Evolutionary conservation across 2,797 vertebrate species (phyloP), one percentile per base, ranked within the genome.

Genomic region (Ataeniobius toweri): DNA sequence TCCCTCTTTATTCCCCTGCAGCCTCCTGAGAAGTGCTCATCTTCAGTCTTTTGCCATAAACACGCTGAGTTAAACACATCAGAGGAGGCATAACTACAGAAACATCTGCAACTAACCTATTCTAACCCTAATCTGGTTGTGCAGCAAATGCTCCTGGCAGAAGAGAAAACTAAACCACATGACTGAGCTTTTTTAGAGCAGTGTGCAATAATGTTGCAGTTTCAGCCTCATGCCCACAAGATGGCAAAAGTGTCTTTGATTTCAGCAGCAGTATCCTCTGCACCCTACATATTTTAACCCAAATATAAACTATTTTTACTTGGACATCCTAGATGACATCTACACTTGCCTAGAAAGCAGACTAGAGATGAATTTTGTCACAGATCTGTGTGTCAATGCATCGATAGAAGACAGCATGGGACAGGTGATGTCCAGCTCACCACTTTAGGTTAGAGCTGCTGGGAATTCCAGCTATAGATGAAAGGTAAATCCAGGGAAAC

Each of bases 261-360:
- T 77, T 41, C 20, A 46, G 46, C 67, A 78, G 56, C 72, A 59
- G 58, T 76, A 65, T 61, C 81, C 50, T 86, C 78, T 76, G 77
- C 75, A 83, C 56, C 59, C 74, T 83, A 72, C 75, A 86, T 65
- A 18, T 80, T 82, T 81, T 13, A 80, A 80, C 84, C 89, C 89
- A 89, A 81, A 93, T 88, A 81, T 78, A 90, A 81, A 89, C 87
- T 94, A 93, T 94, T 93, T 93, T 91, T 91, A 90, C 88, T 73
- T 46, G 5, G 76, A 53, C 71, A 79, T 76, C 71, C 80, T 78
- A 50, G 68, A 82, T 74, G 79, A 76, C 76, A 75, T 82, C 4
- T 5, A 68, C 41, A 36, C 61, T 67, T 72, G 70, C 31, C 63
- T 39, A 46, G 55, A 78, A 69, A 78, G 50, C 50, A 20, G 24